Percentiles rank a stretch among this genome's conserved stretches.
phyloP scores from a whole-genome alignment of 2,888 invertebrate species.

The Epistrophe grossulariae region DNA sequence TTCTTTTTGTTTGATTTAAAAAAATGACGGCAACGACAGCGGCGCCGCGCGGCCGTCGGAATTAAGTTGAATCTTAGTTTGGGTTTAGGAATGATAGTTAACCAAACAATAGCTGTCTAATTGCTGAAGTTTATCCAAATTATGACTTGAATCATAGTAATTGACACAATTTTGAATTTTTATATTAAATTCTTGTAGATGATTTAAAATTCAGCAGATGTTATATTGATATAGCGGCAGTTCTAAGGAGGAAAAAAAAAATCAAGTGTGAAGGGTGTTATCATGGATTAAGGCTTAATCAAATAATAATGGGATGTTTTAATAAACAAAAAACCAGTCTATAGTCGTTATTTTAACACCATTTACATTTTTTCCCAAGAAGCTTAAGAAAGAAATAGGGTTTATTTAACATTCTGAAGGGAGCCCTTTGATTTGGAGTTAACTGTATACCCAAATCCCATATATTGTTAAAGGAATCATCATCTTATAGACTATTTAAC shows the following conservation, averaged over 20 bases:
- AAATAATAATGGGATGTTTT: background rate
- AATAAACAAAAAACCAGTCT: background rate
- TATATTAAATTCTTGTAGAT: background rate
- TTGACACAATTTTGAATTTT: slow-evolving; percentile 19
- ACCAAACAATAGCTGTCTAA: slow-evolving; percentile 14
- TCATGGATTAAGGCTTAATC: background rate
- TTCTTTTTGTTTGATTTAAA: slow-evolving; percentile 19
- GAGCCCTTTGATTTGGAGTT: too few relatives aligned
- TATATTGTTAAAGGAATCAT: too few relatives aligned
- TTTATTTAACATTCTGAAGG: too few relatives aligned
- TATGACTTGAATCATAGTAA: slow-evolving; percentile 13
- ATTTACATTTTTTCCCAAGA: background rate
- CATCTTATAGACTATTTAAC: too few relatives aligned
- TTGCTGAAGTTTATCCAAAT: slow-evolving; percentile 31
- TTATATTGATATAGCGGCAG: background rate
- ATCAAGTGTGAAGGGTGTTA: background rate
- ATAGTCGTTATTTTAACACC: background rate
- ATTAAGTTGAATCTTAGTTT: slow-evolving; percentile 12
- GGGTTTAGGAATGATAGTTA: slow-evolving; percentile 2
- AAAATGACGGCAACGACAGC: background rate
- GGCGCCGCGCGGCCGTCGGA: background rate
- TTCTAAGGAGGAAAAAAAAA: background rate
- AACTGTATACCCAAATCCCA: too few relatives aligned
- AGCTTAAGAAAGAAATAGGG: too few relatives aligned
- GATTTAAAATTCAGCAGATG: slow-evolving; percentile 16